Conservation (phyloP, 2,797 vertebrate species). For the Coreius guichenoti region DNA sequence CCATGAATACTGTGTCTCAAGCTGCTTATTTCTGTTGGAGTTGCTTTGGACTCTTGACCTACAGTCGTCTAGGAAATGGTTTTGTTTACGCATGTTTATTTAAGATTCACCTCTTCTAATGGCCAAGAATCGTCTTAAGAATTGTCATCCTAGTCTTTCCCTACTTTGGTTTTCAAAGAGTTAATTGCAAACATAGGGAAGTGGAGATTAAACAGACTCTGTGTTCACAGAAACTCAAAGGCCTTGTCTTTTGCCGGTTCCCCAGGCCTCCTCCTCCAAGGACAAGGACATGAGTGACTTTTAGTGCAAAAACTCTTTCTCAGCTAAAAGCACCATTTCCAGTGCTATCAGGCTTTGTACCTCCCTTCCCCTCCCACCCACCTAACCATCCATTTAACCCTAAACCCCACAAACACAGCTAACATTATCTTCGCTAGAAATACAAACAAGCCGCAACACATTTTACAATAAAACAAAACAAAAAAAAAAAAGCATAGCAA, state of each 20-base stretch:
- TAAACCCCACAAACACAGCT: constrained; percentile 63
- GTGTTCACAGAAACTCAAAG: constrained; percentile 75
- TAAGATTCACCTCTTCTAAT: constrained; percentile 12
- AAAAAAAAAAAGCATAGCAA: constrained; percentile 64
- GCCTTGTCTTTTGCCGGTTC: constrained; percentile 72
- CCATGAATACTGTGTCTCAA: constrained; percentile 35
- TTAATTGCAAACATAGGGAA: constrained; percentile 41
- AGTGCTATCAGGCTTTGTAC: constrained; percentile 83
- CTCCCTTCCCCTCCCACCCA: constrained; percentile 73
- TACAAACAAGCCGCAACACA: constrained; percentile 68
- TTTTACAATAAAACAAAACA: constrained; percentile 60
- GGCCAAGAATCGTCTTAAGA: constrained; percentile 36
- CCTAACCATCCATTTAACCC: constrained; percentile 52
- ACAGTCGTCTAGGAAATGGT: constrained; percentile 8
- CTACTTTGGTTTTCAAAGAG: constrained; percentile 53
- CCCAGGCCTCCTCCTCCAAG: constrained; percentile 75
- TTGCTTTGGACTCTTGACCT: constrained; percentile 34
- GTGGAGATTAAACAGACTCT: constrained; percentile 59
- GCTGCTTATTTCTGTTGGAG: constrained; percentile 33
- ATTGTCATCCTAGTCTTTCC: constrained; percentile 54
- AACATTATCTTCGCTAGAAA: constrained; percentile 67
- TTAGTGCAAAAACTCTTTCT: constrained; percentile 86
- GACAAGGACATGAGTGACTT: constrained; percentile 77
- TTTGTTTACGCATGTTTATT: constrained; percentile 2
- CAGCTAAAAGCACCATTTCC: constrained; percentile 84